Percentiles rank a stretch among this genome's conserved stretches.
Evolutionary conservation across 2,797 vertebrate genomes (phyloP).

Genomic region (Hydrocynus forskahlii): DNA sequence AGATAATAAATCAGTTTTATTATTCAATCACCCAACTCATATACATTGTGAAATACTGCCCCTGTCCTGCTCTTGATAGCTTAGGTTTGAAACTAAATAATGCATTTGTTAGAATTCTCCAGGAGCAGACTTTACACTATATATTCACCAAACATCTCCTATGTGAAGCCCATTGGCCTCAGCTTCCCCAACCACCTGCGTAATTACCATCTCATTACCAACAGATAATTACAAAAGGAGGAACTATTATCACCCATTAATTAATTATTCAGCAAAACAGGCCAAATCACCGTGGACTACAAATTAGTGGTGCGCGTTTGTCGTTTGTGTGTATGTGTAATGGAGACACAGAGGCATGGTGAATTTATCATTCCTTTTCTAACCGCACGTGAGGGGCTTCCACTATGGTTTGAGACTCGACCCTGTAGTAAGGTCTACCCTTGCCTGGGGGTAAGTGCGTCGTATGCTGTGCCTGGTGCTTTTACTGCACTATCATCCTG

Average conservation of each 20-base stretch:
- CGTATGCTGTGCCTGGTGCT: constrained; percentile 22
- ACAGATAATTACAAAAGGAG: constrained; percentile 15
- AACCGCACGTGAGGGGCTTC: constrained; percentile 1
- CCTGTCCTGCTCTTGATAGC: neutral
- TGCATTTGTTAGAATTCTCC: neutral
- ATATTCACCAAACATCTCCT: neutral
- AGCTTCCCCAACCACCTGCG: neutral
- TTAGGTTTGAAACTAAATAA: neutral
- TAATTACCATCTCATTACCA: constrained; percentile 21
- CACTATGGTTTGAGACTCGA: neutral
- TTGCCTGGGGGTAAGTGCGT: constrained; percentile 43
- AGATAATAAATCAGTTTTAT: neutral
- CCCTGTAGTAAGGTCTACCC: constrained; percentile 23
- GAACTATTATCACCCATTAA: constrained; percentile 8
- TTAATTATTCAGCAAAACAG: constrained; percentile 18
- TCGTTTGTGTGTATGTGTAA: neutral
- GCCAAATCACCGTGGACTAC: constrained; percentile 33
- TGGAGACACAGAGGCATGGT: neutral
- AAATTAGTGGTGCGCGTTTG: constrained; percentile 25
- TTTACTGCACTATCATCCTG: constrained; percentile 43
- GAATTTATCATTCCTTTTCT: constrained; percentile 39
- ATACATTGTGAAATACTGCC: neutral
- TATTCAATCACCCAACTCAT: neutral
- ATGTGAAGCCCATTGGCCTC: neutral
- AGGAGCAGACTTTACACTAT: neutral